Base-by-base conservation (phyloP, 2,113 vertebrate genomes). In the Toxostoma redivivum region DNA sequence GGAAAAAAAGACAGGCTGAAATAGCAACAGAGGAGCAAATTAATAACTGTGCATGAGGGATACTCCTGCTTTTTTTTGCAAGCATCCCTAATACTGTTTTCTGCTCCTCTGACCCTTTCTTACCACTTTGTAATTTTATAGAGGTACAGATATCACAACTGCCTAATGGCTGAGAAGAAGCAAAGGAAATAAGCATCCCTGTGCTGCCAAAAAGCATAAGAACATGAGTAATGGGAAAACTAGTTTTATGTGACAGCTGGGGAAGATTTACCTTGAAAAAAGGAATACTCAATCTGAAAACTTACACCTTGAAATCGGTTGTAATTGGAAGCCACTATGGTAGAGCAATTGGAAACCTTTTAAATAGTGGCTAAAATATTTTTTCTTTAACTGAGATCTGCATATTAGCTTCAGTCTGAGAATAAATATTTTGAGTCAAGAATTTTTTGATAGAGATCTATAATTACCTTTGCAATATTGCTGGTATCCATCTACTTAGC, bases 401-500 rank as follows among this genome's bases (percentile, higher is more conserved):
- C 3, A 7, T 66, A 58, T 66, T 87, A 79, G 20, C 62, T 80
- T 82, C 66, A 92, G 42, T 61, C 44, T 30, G 13, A 74, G 38
- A 80, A 91, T 50, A 88, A 94, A 77, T 92, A 92, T 86, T 94
- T 95, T 70, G 37, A 70, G 58, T 64, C 35, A 86, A 86, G 30
- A 30, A 11, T 25, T 81, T 95, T 95, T 77, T 94, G 15, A 95
- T 78, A 86, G 71, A 91, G 86, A 82, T 95, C 88, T 95, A n/a
- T 81, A 93, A 88, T 93, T 92, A 92, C 71, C 13, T 92, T 88
- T 95, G 51, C 56, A 93, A 62, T 96, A 90, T 94, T 95, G 42
- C 90, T 90, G 42, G 82, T 81, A 92, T 94, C 66, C 81, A 83
- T 95, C 81, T 96, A 30, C 74, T 93, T 93, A 90, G 54, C 23